Percentiles rank a stretch among this genome's conserved stretches.
Evolutionary conservation across 2,888 invertebrate species (phyloP).

Genomic region (Formica aserva): DNA sequence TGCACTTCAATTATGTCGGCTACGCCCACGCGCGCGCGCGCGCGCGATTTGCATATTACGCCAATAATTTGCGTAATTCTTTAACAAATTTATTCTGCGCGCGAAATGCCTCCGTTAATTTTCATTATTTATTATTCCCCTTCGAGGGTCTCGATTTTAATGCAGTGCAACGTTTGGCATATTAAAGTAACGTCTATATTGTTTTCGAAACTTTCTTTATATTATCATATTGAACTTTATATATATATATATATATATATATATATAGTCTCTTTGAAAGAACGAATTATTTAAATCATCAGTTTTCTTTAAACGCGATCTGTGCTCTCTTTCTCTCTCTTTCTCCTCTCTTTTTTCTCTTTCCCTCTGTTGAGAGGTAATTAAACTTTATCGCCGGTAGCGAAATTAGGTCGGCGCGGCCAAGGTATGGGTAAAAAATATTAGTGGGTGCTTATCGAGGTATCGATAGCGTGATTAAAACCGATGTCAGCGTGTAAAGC

Average conservation of each 20-base stretch:
- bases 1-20: constrained; percentile 16
- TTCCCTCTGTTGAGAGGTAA: not conserved
- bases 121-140: not conserved
- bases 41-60: constrained; percentile 5
- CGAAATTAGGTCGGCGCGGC: constrained; percentile 41
- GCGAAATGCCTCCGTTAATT: constrained; percentile 8
- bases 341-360: not conserved
- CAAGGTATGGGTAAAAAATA: constrained; percentile 19
- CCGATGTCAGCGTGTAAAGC: constrained; percentile 35
- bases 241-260: not conserved
- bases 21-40: not conserved
- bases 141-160: not conserved
- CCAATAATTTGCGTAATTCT: constrained; percentile 19
- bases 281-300: constrained; percentile 32
- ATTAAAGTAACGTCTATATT: not conserved
- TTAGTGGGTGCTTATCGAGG: constrained; percentile 32
- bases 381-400: constrained; percentile 31
- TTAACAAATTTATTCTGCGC: not conserved
- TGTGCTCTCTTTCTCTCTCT: not conserved
- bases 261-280: no score
- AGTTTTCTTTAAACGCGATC: constrained; percentile 9
- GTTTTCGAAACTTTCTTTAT: not conserved
- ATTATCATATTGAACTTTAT: not conserved
- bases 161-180: not conserved
- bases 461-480: constrained; percentile 40